These are phyloP conservation scores for Caenorhabditis sp. DNA, from an alignment of 2,888 invertebrate genomes.

Conservation along the genomic window DNA sequence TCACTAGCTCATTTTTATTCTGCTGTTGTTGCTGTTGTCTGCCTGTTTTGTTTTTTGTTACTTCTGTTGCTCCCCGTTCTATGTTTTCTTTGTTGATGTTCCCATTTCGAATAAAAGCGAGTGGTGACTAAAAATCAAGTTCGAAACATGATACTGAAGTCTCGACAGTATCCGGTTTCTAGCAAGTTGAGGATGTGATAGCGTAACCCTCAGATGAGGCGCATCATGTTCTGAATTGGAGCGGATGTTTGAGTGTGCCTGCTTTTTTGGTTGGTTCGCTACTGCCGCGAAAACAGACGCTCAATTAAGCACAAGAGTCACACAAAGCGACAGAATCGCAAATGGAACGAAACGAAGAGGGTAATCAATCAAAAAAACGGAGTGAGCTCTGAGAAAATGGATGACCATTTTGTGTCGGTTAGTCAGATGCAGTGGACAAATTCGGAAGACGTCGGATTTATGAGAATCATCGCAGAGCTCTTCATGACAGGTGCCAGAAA, in stretches of 20 bases:
- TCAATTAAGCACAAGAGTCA: constrained; percentile 17
- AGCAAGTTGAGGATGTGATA: constrained; percentile 9
- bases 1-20: neutral
- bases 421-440: neutral
- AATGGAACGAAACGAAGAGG: constrained; percentile 21
- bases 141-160: constrained; percentile 29
- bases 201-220: neutral
- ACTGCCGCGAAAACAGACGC: constrained; percentile 2
- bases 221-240: neutral
- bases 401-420: constrained; percentile 20
- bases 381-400: constrained; percentile 4
- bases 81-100: constrained; percentile 12
- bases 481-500: neutral
- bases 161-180: constrained; percentile 42
- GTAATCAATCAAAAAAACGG: constrained; percentile 49
- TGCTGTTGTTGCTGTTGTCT: constrained; percentile 16
- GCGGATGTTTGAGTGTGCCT: neutral
- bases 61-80: constrained; percentile 1
- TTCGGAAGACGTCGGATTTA: constrained; percentile 13
- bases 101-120: neutral
- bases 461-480: neutral
- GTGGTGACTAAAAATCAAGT: constrained; percentile 9
- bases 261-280: neutral
- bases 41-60: constrained; percentile 28
- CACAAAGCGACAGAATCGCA: constrained; percentile 23